Evolutionary conservation across 2,797 vertebrate genomes (phyloP), one percentile per base, ranked within the genome.

Genomic region (Phylloscopus collybita): DNA sequence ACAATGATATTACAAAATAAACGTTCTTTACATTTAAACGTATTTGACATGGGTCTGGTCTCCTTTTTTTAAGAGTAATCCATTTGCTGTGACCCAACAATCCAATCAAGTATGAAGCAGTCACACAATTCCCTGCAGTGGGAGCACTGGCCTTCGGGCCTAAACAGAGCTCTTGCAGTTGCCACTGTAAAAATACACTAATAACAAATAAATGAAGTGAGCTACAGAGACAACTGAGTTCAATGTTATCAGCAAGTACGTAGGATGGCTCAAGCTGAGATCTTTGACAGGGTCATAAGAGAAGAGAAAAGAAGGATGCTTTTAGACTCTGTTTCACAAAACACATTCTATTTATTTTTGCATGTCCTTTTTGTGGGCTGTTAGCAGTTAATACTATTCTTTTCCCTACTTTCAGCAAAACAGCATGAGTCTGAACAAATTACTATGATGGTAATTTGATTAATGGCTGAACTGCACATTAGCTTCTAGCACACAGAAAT

Each of bases 11-110:
- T 91, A 69, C 42, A 95, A 86, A 95, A 84, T 45, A 95, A 93
- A 93, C 64, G 15, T 84, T 95, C 49, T 86, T 88, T 90, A 62
- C 15, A 71, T 93, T 95, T 94, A 92, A 95, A 92, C 51, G 20
- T 66, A 86, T 90, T 93, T 94, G 83, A 88, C 78, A 85, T 0
- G 16, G 60, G 23, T 64, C 65, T 83, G 49, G 22, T 82, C 30
- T 92, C 79, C 82, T 80, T 65, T 80, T 80, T 88, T 59, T 26
- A 56, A 62, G 19, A 61, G 19, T 72, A 90, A 90, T 92, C 69
- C 1, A 0, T 90, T 95, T 89, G 30, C 87, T 81, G 66, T 90
- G 84, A 65, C 27, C 47, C 57, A 88, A 57, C 30, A 95, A 94
- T 93, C 86, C 93, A 79, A 72, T 75, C 42, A 93, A 83, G n/a